Conservation (phyloP, 1,140 invertebrate genomes). For the Stegodyphus mimosarum region DNA sequence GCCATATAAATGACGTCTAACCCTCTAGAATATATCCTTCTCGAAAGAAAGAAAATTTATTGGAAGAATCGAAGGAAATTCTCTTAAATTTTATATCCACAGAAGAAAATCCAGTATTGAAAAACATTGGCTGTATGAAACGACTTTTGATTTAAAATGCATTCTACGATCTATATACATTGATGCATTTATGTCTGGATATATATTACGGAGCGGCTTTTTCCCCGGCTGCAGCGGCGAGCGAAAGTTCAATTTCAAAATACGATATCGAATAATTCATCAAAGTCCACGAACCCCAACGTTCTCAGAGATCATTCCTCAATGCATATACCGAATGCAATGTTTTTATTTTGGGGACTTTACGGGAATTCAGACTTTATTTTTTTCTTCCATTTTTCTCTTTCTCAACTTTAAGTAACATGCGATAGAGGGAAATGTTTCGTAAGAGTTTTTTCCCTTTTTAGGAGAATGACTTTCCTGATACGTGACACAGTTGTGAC, state of each 20-base stretch:
- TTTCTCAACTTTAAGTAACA: background rate
- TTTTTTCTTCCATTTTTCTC: background rate
- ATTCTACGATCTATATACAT: slow-evolving; percentile 33
- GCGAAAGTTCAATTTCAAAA: slow-evolving; percentile 53
- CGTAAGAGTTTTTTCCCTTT: background rate
- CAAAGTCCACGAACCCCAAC: slow-evolving; percentile 35
- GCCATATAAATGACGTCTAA: too few relatives aligned
- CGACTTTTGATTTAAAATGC: slow-evolving; percentile 56
- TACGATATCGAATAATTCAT: slow-evolving; percentile 58
- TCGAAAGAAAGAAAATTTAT: background rate
- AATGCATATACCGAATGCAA: slow-evolving; percentile 8
- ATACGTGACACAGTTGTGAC: background rate
- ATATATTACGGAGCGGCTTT: slow-evolving; percentile 29
- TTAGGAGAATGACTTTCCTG: background rate
- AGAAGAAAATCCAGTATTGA: slow-evolving; percentile 41
- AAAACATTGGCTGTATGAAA: slow-evolving; percentile 51
- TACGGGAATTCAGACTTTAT: background rate
- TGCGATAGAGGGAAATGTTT: background rate
- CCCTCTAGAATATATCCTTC: too few relatives aligned
- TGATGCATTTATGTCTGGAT: slow-evolving; percentile 54
- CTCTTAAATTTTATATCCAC: slow-evolving; percentile 26
- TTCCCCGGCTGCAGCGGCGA: background rate
- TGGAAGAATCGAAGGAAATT: background rate
- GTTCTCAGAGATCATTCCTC: slow-evolving; percentile 23
- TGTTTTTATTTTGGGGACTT: slow-evolving; percentile 20